A percentile compares a stretch with the other conserved stretches of the same genome.
Conservation (phyloP, 2,888 invertebrate species). For the Malthinus seriepunctatus region DNA sequence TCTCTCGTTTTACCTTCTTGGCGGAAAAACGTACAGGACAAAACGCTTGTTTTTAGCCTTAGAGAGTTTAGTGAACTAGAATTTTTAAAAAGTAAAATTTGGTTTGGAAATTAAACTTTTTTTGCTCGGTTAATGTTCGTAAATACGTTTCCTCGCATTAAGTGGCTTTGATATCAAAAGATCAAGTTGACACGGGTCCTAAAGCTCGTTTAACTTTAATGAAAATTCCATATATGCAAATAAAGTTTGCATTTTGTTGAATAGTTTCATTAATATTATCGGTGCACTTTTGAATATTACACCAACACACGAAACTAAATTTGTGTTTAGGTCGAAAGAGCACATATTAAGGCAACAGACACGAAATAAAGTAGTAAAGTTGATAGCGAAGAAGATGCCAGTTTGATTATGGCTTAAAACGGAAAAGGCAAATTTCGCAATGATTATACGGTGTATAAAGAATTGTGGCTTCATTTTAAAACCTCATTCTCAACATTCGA, state of each 20-base stretch:
- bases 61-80: no score
- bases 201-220: constrained; percentile 7
- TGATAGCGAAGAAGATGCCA: no score
- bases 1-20: no score
- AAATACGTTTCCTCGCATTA: constrained; percentile 3
- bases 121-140: background rate
- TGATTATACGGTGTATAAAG: constrained; percentile 25
- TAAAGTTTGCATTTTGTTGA: constrained; percentile 3
- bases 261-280: constrained; percentile 3
- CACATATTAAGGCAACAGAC: no score
- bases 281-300: constrained; percentile 2
- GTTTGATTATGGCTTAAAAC: no score
- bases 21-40: no score
- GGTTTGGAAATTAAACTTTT: background rate
- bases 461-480: constrained; percentile 21
- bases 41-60: no score
- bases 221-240: constrained; percentile 6
- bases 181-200: constrained; percentile 4
- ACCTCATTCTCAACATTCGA: constrained; percentile 10
- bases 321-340: no score
- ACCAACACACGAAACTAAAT: no score
- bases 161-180: constrained; percentile 6
- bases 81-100: no score
- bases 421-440: constrained; percentile 1
- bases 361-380: no score